Conservation (phyloP, 2,888 invertebrate species). For the Rhingia campestris region DNA sequence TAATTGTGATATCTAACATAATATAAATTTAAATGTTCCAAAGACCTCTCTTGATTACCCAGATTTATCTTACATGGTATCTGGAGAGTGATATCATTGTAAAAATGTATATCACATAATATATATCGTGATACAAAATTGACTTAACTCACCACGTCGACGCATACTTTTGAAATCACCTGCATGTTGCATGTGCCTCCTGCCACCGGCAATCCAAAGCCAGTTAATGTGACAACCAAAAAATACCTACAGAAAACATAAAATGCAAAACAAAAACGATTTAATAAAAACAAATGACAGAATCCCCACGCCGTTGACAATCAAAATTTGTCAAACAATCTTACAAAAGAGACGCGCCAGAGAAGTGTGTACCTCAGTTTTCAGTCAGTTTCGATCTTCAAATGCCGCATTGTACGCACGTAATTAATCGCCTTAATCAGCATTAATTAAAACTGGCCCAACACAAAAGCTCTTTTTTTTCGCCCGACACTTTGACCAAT, state of each 20-base stretch:
- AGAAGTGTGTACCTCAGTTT: constrained; percentile 11
- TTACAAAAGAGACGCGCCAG: constrained; percentile 17
- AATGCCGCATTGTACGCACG: constrained; percentile 46
- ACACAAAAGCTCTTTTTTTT: constrained; percentile 51
- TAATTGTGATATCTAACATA: too few species aligned
- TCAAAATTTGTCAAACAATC: constrained; percentile 56
- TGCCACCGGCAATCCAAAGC: too few species aligned
- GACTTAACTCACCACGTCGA: too few species aligned
- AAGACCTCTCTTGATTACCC: too few species aligned
- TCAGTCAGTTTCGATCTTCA: constrained; percentile 16
- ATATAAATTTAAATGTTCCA: too few species aligned
- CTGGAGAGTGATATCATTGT: too few species aligned
- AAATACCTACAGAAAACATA: constrained; percentile 14
- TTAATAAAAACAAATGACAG: constrained; percentile 53
- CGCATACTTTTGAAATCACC: too few species aligned
- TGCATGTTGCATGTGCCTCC: too few species aligned
- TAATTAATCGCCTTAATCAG: constrained; percentile 71
- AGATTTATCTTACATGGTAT: too few species aligned
- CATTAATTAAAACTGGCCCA: constrained; percentile 56
- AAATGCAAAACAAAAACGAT: constrained; percentile 13
- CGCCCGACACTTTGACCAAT: constrained; percentile 28
- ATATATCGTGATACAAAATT: too few species aligned
- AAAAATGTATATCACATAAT: too few species aligned
- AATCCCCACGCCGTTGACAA: constrained; percentile 45
- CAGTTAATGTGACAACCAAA: constrained; percentile 24